Percentiles rank a stretch among this genome's conserved stretches.
These are phyloP conservation scores for Philopedon plagiatum DNA, from an alignment of 2,888 invertebrate species.

Conservation along the genomic window DNA sequence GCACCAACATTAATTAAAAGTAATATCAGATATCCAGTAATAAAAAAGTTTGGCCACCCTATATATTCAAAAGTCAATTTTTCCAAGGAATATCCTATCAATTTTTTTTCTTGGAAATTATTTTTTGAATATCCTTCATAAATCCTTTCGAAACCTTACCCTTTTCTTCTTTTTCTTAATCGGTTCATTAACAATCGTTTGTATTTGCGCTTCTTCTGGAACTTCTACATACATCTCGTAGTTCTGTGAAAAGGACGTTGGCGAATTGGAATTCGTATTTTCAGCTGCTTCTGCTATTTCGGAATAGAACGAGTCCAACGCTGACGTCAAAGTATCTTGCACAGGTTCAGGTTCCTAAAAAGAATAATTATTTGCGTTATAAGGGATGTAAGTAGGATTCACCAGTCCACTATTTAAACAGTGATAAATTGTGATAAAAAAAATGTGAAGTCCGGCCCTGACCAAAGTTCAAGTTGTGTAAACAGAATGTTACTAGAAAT, in stretches of 20 bases:
- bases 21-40: no score
- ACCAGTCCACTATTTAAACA: no score
- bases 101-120: no score
- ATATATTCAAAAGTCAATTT: no score
- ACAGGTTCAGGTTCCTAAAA: slow-evolving; percentile 15
- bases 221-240: slow-evolving; percentile 9
- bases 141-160: slow-evolving; percentile 51
- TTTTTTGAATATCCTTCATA: slow-evolving; percentile 53
- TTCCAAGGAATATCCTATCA: no score
- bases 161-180: slow-evolving; percentile 68
- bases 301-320: slow-evolving; percentile 74
- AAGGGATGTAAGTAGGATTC: no score
- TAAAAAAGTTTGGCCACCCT: no score
- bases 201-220: background rate
- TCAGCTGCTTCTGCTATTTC: slow-evolving; percentile 73
- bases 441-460: no score
- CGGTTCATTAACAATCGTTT: slow-evolving; percentile 54
- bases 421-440: no score
- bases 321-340: slow-evolving; percentile 57
- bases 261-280: slow-evolving; percentile 54
- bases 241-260: slow-evolving; percentile 42
- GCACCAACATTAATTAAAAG: no score
- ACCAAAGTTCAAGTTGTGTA: no score
- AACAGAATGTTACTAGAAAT: no score
- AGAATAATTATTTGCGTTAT: background rate